Evolutionary conservation across 2,113 vertebrate genomes (phyloP).

Genomic region (Leptodactylus fuscus): DNA sequence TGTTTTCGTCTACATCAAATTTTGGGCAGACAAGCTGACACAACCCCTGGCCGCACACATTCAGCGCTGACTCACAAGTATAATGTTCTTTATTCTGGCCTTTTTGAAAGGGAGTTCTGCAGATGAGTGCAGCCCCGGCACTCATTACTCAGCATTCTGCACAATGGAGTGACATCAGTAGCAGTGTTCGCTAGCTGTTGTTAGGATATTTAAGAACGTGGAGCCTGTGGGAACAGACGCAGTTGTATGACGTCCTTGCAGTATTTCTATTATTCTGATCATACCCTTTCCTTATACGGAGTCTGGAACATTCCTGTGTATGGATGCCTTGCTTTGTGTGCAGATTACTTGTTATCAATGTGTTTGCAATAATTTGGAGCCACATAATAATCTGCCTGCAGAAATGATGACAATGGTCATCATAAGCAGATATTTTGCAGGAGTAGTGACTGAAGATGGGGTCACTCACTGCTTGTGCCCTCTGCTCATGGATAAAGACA

Average conservation of each 20-base stretch:
- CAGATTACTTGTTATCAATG: background rate
- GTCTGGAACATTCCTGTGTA: background rate
- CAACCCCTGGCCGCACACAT: background rate
- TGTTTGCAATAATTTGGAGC: too few species aligned
- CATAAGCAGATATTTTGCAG: too few species aligned
- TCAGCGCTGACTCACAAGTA: background rate
- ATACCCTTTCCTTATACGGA: background rate
- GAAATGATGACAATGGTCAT: background rate
- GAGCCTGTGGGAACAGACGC: background rate
- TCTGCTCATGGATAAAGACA: background rate
- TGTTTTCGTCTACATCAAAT: background rate
- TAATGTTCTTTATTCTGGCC: background rate
- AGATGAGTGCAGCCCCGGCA: background rate
- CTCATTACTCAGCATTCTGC: background rate
- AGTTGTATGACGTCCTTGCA: background rate
- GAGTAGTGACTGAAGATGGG: background rate
- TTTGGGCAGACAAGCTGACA: background rate
- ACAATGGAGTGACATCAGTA: background rate
- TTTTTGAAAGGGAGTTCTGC: background rate
- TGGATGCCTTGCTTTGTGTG: background rate
- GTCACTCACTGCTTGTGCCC: background rate
- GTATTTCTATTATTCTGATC: background rate
- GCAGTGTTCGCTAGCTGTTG: background rate
- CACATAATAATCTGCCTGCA: background rate
- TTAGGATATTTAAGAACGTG: background rate